Evolutionary conservation across 2,797 vertebrate genomes (phyloP).

Genomic region (Brachyalestes nurse): DNA sequence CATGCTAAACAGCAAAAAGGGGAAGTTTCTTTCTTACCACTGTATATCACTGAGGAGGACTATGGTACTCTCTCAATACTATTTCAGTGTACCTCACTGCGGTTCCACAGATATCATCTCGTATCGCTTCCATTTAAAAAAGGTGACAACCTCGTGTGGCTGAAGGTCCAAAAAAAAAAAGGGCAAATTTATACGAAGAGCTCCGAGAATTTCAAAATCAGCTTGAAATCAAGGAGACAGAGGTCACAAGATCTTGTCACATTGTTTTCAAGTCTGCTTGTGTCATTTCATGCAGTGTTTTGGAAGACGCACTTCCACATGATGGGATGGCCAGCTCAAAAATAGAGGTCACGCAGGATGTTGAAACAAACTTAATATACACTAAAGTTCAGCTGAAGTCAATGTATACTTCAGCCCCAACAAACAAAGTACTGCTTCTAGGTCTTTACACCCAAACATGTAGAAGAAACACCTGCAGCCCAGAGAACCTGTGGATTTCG

Average conservation of each 20-base stretch:
- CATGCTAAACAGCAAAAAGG: slow-evolving; percentile 42
- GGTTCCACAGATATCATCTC: slow-evolving; percentile 14
- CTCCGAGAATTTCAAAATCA: slow-evolving; percentile 7
- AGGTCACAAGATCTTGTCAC: slow-evolving; percentile 31
- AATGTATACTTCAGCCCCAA: background rate
- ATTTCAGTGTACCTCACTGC: slow-evolving; percentile 20
- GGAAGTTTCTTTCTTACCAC: slow-evolving; percentile 41
- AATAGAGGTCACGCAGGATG: slow-evolving; percentile 9
- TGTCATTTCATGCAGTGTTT: slow-evolving; percentile 15
- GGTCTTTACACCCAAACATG: background rate
- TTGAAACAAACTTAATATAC: background rate
- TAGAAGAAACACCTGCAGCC: background rate
- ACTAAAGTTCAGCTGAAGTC: background rate
- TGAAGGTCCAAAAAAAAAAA: slow-evolving; percentile 1
- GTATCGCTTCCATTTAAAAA: slow-evolving; percentile 22
- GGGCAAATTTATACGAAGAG: background rate
- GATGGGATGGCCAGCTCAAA: slow-evolving; percentile 1
- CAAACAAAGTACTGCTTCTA: background rate
- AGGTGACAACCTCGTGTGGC: background rate
- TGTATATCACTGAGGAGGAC: slow-evolving; percentile 24
- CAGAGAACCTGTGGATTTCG: background rate
- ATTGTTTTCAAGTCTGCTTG: slow-evolving; percentile 10
- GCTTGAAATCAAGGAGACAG: background rate
- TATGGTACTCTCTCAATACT: slow-evolving; percentile 28
- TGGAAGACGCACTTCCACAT: slow-evolving; percentile 31